Evolutionary conservation across 2,888 invertebrate genomes (phyloP), one percentile per base, ranked within the genome.

Genomic region (Macrophya alboannulata): DNA sequence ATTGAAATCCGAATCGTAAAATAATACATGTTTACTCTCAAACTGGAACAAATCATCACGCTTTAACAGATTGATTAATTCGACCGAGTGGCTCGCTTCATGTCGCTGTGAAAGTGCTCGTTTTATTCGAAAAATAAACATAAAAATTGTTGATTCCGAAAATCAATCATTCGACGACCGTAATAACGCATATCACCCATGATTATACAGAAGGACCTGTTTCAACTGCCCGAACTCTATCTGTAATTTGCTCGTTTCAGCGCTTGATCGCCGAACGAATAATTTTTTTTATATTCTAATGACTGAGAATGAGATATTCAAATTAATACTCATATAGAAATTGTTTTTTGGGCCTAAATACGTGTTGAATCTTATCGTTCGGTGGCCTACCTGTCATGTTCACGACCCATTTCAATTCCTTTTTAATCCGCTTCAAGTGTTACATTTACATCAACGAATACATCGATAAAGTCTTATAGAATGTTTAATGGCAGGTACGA

Each of bases 1-100:
- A 1, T n/a, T n/a, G n/a, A n/a, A n/a, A n/a, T n/a, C 15, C 37
- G 68, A 31, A 12, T 48, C 48, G 15, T 6, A 15, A 6, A 25
- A 37, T 68, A 68, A 77, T 48, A 77, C 37, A 25, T 51, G 37
- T 15, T 1, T 31, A 51, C 45, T 31, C 15, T 25, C 8, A 21
- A 21, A 72, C 17, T 9, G 21, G 48, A 51, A 25, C 25, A 21
- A 76, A 76, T 51, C 31, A 17, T 51, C 48, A 31, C 25, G 15
- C 48, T 76, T 37, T n/a, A n/a, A n/a, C n/a, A 43, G 72, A 76
- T 76, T 25, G 45, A 74, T 74, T 51, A 51, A 51, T 51, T 51
- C 31, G 31, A 76, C 25, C 43, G 51, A 31, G 21, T 76, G 3
- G 45, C 25, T 77, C 48, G 77, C 77, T 77, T 77, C 17, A 31